Percentiles rank a stretch among this genome's conserved stretches.
Conservation (phyloP, 2,797 vertebrate species). For the Eupleurogrammus muticus region DNA sequence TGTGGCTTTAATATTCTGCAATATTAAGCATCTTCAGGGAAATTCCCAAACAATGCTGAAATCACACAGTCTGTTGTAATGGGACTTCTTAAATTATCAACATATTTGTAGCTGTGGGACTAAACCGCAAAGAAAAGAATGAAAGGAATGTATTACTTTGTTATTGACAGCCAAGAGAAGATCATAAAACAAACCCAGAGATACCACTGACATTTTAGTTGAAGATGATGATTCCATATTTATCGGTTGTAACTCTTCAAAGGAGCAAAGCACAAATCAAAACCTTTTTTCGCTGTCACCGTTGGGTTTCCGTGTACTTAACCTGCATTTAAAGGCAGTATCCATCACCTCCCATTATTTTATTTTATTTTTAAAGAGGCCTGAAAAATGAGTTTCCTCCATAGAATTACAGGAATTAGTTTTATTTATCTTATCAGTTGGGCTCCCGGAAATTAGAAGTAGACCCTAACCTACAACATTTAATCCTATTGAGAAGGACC, state of each 20-base stretch:
- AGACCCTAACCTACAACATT: slow-evolving; percentile 22
- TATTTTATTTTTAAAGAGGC: too few species aligned
- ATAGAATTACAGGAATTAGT: not conserved
- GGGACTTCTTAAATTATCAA: slow-evolving; percentile 46
- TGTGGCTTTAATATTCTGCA: slow-evolving; percentile 70
- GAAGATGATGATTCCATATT: too few species aligned
- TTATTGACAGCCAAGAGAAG: slow-evolving; percentile 36
- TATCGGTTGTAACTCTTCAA: too few species aligned
- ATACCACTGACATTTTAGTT: too few species aligned
- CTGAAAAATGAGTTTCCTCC: too few species aligned
- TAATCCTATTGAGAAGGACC: slow-evolving; percentile 29
- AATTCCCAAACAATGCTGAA: slow-evolving; percentile 77
- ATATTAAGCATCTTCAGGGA: slow-evolving; percentile 74
- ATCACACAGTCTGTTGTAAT: slow-evolving; percentile 61
- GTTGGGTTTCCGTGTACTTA: not conserved
- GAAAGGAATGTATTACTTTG: slow-evolving; percentile 48
- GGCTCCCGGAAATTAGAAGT: slow-evolving; percentile 1
- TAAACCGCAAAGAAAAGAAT: slow-evolving; percentile 52
- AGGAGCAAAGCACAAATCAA: too few species aligned
- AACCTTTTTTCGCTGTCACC: too few species aligned
- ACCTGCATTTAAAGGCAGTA: too few species aligned
- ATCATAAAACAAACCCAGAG: not conserved
- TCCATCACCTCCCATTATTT: too few species aligned
- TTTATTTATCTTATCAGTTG: not conserved
- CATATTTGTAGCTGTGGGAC: slow-evolving; percentile 54